phyloP scores from a whole-genome alignment of 2,113 vertebrate species.

The Micromys minutus region DNA sequence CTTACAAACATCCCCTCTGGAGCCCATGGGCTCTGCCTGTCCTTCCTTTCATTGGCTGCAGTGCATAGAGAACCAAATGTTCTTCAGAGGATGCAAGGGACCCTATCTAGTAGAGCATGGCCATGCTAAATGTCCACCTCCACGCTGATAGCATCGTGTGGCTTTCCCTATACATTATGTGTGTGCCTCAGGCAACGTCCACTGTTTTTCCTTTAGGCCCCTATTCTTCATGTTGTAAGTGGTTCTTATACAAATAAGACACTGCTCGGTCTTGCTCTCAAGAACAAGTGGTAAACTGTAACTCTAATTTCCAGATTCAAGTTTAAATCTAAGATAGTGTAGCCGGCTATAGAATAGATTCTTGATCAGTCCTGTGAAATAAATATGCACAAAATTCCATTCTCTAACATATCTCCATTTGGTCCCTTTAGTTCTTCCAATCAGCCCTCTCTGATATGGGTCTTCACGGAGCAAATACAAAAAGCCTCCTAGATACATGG shows the following conservation, averaged over 20 bases:
- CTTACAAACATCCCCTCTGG: neutral
- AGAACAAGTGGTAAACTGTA: neutral
- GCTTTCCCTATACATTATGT: neutral
- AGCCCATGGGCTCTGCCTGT: neutral
- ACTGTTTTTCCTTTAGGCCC: neutral
- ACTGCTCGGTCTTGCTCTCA: neutral
- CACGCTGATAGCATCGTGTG: neutral
- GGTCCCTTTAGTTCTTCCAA: neutral
- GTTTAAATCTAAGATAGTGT: neutral
- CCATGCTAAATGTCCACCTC: neutral
- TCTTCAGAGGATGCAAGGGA: neutral
- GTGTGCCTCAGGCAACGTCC: neutral
- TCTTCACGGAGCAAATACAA: neutral
- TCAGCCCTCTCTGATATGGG: neutral
- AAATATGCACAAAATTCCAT: constrained; percentile 2
- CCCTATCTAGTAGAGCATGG: neutral
- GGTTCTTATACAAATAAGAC: neutral
- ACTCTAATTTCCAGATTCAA: constrained; percentile 1
- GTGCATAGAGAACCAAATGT: neutral
- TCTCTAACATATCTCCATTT: neutral
- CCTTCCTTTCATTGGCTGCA: neutral
- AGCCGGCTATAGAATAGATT: neutral
- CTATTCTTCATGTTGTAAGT: neutral
- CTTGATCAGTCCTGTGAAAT: neutral
- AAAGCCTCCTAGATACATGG: neutral